These are phyloP conservation scores for Pocillopora meandrina DNA, from an alignment of 92 coral and sea anemone genomes.

Conservation along the genomic window DNA sequence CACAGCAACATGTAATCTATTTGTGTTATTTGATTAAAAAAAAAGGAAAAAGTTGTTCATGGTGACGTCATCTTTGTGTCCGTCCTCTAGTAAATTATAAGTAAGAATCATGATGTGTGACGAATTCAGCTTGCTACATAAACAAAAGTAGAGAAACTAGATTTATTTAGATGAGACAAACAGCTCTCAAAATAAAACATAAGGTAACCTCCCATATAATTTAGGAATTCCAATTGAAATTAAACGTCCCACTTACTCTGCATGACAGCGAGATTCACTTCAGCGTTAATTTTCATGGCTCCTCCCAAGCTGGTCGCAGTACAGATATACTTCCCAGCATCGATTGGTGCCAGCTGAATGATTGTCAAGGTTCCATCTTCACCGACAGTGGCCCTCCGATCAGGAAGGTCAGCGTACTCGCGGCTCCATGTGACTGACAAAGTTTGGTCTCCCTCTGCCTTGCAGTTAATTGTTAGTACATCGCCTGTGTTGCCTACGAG, in stretches of 20 bases:
- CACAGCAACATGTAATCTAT: too few species aligned
- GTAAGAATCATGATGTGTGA: too few species aligned
- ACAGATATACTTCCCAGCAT: slow-evolving; percentile 74
- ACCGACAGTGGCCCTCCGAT: slow-evolving; percentile 44
- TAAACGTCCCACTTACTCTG: slow-evolving; percentile 45
- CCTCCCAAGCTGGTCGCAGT: slow-evolving; percentile 64
- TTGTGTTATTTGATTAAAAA: too few species aligned
- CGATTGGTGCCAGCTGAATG: slow-evolving; percentile 59
- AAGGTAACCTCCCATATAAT: too few species aligned
- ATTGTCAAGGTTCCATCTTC: slow-evolving; percentile 52
- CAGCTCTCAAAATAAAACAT: too few species aligned
- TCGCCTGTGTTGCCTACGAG: slow-evolving; percentile 37
- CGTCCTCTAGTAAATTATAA: too few species aligned
- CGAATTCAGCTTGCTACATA: too few species aligned
- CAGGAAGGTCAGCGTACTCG: slow-evolving; percentile 50
- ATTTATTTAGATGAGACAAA: too few species aligned
- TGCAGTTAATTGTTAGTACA: slow-evolving; percentile 54
- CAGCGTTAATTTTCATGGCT: slow-evolving; percentile 47
- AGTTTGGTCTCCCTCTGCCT: slow-evolving; percentile 63
- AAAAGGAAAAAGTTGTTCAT: too few species aligned
- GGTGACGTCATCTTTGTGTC: too few species aligned
- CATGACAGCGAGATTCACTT: slow-evolving; percentile 45
- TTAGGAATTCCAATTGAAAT: not conserved
- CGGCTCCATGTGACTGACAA: slow-evolving; percentile 62
- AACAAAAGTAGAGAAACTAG: too few species aligned